Base-by-base conservation (phyloP, 2,888 invertebrate species). In the Temnothorax unifasciatus region DNA sequence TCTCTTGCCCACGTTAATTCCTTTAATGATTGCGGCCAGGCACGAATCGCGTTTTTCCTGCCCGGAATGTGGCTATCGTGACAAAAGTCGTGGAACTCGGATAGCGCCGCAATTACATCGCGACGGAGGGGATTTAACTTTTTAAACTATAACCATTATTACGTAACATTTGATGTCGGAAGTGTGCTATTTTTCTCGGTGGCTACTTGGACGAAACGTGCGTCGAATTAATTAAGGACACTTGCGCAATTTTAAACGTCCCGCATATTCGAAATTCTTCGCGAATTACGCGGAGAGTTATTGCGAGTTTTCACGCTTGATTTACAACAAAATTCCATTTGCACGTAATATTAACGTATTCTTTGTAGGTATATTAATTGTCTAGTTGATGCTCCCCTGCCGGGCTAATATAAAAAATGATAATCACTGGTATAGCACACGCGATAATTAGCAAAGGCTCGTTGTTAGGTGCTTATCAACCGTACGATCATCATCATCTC, bases 11-110 rank as follows among this genome's bases (percentile, higher is more conserved):
- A 52, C 77, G 77, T 77, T 83, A 83, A 83, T 77, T 83, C 82
- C 82, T 57, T 68, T 82, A 82, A 82, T 76, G 82, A 83, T 76
- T 76, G 82, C 77, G 82, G 77, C 21, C 82, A 50, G 64, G 77
- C 82, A 76, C 57, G 82, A 77, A 81, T 81, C 79, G 71, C 82
- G 77, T 76, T 83, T 76, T 83, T 83, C 76, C 64, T 13, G 38
- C 41, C 59, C 50, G 57, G 57, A 83, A 57, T 68, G 82, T 76
- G 76, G 76, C 66, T 77, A 76, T 83, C 82, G 82, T 83, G 82
- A 76, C 82, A 76, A 82, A 82, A 75, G 77, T 83, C 82, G 66
- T 66, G 66, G 57, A 76, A 74, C 68, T 76, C 82, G 77, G 82
- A 75, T 75, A 82, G 64, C 76, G 66, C 25, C 25, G 76, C 64